Conservation (phyloP, 1,140 invertebrate species). For the Temnothorax nylanderi region DNA sequence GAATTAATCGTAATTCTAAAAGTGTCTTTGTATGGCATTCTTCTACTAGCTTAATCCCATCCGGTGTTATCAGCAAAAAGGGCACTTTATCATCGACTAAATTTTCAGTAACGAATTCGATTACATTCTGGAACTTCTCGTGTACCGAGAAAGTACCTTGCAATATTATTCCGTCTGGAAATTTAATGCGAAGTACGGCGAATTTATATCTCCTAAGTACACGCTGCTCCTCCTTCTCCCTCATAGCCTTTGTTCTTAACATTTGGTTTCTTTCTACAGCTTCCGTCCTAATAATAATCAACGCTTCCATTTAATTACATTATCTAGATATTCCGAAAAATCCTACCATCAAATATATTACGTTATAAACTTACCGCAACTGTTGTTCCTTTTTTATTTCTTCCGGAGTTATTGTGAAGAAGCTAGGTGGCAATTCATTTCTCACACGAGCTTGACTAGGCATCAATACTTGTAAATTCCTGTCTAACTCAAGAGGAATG, state of each 20-base stretch:
- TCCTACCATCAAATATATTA: neutral
- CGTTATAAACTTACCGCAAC: constrained; percentile 86
- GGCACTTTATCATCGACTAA: constrained; percentile 88
- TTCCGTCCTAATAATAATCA: constrained; percentile 87
- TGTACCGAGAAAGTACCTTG: constrained; percentile 95
- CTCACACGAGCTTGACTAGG: constrained; percentile 90
- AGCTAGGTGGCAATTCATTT: constrained; percentile 92
- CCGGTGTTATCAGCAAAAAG: constrained; percentile 88
- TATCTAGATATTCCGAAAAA: neutral
- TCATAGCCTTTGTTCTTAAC: constrained; percentile 96
- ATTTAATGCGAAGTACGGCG: constrained; percentile 93
- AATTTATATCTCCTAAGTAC: constrained; percentile 94
- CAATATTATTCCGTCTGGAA: constrained; percentile 94
- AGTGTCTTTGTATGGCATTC: constrained; percentile 89
- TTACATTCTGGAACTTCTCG: constrained; percentile 90
- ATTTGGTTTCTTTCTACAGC: constrained; percentile 92
- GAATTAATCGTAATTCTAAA: constrained; percentile 90
- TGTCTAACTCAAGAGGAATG: constrained; percentile 93
- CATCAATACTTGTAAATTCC: constrained; percentile 93
- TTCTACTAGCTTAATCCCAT: constrained; percentile 87
- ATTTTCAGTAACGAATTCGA: constrained; percentile 91
- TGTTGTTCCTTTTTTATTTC: constrained; percentile 95
- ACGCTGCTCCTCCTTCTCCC: constrained; percentile 93
- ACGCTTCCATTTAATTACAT: neutral
- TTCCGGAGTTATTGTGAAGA: constrained; percentile 92